A percentile compares a stretch with the other conserved stretches of the same genome.
Evolutionary conservation across 1,140 invertebrate species (phyloP).

Genomic region (Aphaenogaster ashmeadi): DNA sequence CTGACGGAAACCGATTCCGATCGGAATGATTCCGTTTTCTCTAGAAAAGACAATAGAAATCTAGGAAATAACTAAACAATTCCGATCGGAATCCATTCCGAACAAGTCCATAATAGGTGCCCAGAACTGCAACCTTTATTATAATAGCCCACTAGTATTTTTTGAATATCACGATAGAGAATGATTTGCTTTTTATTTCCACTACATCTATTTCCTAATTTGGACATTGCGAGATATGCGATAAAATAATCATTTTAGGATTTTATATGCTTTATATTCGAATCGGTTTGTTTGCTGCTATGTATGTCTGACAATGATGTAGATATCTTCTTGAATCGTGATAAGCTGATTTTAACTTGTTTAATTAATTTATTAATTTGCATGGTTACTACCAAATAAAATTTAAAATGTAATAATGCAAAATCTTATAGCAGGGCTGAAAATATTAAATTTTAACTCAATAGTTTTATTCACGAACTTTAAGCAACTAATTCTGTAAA

Average conservation of each 20-base stretch:
- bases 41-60: too few relatives aligned
- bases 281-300: background rate
- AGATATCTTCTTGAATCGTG: background rate
- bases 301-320: background rate
- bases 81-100: too few relatives aligned
- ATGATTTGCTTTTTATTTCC: background rate
- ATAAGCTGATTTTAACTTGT: background rate
- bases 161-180: background rate
- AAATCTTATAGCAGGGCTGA: background rate
- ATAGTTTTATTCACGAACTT: constrained; percentile 15
- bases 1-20: too few relatives aligned
- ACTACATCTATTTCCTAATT: too few relatives aligned
- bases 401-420: background rate
- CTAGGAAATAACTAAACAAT: too few relatives aligned
- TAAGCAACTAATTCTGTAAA: background rate
- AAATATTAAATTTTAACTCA: constrained; percentile 2
- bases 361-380: constrained; percentile 19
- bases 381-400: background rate
- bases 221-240: too few relatives aligned
- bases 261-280: background rate
- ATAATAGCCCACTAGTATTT: background rate
- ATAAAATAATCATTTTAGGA: background rate
- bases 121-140: background rate
- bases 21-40: too few relatives aligned
- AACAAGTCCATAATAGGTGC: too few relatives aligned